A percentile compares a stretch with the other conserved stretches of the same genome.
Conservation (phyloP, 2,888 invertebrate species). For the Acanthosepion lycidas region DNA sequence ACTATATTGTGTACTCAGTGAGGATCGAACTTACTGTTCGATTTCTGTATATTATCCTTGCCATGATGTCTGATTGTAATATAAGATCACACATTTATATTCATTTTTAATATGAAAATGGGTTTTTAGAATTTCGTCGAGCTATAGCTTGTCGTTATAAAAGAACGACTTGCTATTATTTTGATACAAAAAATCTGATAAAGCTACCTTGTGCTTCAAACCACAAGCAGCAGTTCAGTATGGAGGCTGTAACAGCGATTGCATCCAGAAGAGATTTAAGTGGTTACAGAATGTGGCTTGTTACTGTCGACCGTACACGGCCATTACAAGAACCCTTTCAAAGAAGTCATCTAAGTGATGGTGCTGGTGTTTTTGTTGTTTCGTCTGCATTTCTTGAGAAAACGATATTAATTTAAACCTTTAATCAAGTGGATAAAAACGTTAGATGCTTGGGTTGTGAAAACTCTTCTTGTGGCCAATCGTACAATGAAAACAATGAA, state of each 20-base stretch:
- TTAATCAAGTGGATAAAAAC: slow-evolving; percentile 20
- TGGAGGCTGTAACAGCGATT: not conserved
- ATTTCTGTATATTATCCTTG: no score
- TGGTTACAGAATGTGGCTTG: not conserved
- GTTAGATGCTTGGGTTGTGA: not conserved
- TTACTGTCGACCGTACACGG: not conserved
- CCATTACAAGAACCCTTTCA: not conserved
- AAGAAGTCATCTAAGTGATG: not conserved
- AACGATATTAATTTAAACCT: not conserved
- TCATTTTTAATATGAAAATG: no score
- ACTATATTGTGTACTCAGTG: no score
- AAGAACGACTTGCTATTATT: no score
- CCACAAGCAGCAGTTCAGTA: not conserved
- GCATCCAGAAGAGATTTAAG: not conserved
- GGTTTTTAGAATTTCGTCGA: no score
- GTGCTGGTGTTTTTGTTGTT: not conserved
- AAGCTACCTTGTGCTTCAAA: not conserved
- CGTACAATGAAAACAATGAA: not conserved
- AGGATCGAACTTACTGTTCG: no score
- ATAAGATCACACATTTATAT: no score
- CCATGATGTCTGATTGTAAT: no score
- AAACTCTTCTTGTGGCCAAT: not conserved
- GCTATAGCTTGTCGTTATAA: no score
- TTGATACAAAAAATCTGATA: no score
- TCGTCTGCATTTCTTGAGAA: not conserved